phyloP scores from a whole-genome alignment of 2,113 vertebrate species.

The Sclerurus mexicanus region DNA sequence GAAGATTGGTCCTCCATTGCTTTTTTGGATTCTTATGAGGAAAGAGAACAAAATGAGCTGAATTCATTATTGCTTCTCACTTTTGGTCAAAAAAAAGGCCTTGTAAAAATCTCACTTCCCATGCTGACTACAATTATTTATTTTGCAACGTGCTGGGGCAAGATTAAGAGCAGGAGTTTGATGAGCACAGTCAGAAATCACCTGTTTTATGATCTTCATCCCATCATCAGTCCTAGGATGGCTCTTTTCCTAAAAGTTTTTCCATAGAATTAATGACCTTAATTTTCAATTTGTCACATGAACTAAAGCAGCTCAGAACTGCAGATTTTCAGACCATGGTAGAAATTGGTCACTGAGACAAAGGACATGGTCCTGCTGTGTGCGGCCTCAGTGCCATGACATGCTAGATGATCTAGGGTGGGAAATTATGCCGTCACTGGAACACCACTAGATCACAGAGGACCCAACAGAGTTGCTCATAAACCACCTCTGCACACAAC shows the following conservation, averaged over 20 bases:
- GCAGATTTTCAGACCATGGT: not conserved
- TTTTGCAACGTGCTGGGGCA: not conserved
- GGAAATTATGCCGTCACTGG: not conserved
- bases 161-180: not conserved
- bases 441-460: not conserved
- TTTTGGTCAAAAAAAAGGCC: not conserved
- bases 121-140: not conserved
- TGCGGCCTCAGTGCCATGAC: not conserved
- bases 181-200: not conserved
- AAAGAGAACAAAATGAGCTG: accelerated
- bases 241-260: not conserved
- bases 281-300: not conserved
- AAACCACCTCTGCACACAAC: not conserved
- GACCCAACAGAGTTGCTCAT: not conserved
- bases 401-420: not conserved
- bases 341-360: not conserved
- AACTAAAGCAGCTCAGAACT: not conserved
- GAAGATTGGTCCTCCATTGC: not conserved
- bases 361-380: not conserved
- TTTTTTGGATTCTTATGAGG: not conserved
- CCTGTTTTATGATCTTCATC: not conserved
- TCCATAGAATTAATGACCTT: not conserved
- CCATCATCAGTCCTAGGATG: not conserved
- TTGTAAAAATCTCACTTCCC: not conserved
- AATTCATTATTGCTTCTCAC: not conserved